A percentile compares a stretch with the other conserved stretches of the same genome.
Conservation (phyloP, 1,140 invertebrate species). For the Caerostris extrusa region DNA sequence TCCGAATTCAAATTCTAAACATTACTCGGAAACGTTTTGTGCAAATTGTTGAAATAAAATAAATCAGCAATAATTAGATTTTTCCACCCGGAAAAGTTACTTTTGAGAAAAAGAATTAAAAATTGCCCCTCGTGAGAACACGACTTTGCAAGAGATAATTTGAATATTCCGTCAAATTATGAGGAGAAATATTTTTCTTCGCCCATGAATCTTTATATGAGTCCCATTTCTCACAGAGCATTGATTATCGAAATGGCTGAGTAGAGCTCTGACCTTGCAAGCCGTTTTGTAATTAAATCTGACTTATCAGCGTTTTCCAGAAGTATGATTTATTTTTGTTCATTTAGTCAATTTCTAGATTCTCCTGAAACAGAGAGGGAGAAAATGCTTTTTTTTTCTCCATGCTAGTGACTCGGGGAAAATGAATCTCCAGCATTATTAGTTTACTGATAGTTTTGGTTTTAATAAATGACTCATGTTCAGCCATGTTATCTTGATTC, state of each 20-base stretch:
- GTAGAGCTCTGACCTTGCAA: neutral
- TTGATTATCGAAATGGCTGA: slow-evolving; percentile 53
- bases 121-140: neutral
- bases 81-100: neutral
- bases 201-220: slow-evolving; percentile 40
- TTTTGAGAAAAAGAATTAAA: slow-evolving; percentile 23
- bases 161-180: slow-evolving; percentile 32
- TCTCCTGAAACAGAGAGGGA: neutral
- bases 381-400: slow-evolving; percentile 1
- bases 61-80: slow-evolving; percentile 36
- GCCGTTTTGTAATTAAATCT: slow-evolving; percentile 55
- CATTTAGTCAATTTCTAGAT: slow-evolving; percentile 20
- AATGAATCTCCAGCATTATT: slow-evolving; percentile 36
- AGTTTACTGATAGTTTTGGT: slow-evolving; percentile 55
- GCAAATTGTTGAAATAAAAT: slow-evolving; percentile 1
- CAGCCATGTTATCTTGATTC: slow-evolving; percentile 29
- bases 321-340: slow-evolving; percentile 54
- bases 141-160: slow-evolving; percentile 26
- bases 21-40: neutral
- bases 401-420: neutral
- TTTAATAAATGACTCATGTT: slow-evolving; percentile 50
- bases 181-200: slow-evolving; percentile 32
- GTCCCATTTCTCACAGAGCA: slow-evolving; percentile 25
- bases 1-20: neutral
- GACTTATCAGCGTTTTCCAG: slow-evolving; percentile 65